Base-by-base conservation (phyloP, 2,113 vertebrate genomes). In the Neofelis nebulosa region DNA sequence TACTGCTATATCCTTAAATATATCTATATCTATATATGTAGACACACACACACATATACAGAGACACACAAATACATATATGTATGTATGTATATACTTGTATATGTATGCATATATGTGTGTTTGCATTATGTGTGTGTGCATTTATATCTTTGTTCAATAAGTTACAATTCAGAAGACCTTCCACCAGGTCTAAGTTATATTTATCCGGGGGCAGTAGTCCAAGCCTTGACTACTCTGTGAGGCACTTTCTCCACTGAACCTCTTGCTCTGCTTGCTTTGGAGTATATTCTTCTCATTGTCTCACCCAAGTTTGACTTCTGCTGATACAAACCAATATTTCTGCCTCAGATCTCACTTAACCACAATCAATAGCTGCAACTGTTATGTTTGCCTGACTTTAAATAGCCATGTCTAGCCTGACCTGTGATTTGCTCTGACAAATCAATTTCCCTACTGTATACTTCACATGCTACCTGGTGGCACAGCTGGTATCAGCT, bases 271-370 rank as follows among this genome's bases (percentile, higher is more conserved):
- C 74, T 91, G 71, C 74, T 89, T 89, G 38, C 33, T 74, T 57
- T 96, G 87, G 84, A 85, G 33, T 25, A 5, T 66, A 19, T 91
- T 91, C 45, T 91, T 68, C 45, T 92, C 29, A 89, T 91, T 85
- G 92, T 73, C n/a, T 89, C 36, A 48, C 38, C 15, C 29, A 79
- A 38, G 19, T 87, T 90, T 83, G 27, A 85, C 9, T 82, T 90
- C 21, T 76, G 29, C 27, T 89, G 66, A 94, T 48, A 85, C n/a
- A 88, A 45, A 63, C 41, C 13, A 45, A 25, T 78, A 94, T 61
- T 91, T 83, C 5, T 96, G 45, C 9, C 5, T 74, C 27, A 38
- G 85, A 14, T 48, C 4, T 8, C n/a, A 76, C 50, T 13, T 41
- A 66, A 48, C 38, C 31, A 88, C 27, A 93, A 23, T 6, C 23